Evolutionary conservation across 1,140 invertebrate genomes (phyloP).

Genomic region (Halictus rubicundus): DNA sequence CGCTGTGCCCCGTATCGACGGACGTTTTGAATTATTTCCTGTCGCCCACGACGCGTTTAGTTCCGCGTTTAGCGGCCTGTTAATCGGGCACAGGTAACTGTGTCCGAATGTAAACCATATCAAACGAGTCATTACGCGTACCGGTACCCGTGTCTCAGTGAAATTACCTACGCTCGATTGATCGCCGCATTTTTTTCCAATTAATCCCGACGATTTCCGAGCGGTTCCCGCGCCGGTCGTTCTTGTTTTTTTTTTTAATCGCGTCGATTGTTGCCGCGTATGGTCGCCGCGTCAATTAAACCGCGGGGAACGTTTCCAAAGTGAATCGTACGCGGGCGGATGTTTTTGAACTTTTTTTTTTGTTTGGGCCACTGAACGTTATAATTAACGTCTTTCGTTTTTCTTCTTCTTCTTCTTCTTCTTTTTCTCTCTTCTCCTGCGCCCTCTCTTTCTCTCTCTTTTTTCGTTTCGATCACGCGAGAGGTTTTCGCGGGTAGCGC

Average conservation of each 20-base stretch:
- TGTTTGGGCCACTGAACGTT: background rate
- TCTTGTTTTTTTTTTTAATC: constrained; percentile 47
- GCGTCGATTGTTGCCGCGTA: constrained; percentile 23
- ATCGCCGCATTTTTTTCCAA: constrained; percentile 63
- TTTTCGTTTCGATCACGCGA: background rate
- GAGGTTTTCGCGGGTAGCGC: background rate
- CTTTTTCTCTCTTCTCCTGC: no score
- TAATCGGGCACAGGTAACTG: constrained; percentile 2
- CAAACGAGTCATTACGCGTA: constrained; percentile 30
- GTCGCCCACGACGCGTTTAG: background rate
- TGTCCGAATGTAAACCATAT: constrained; percentile 6
- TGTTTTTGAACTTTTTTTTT: background rate
- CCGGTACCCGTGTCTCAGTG: constrained; percentile 52
- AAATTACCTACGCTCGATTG: constrained; percentile 70
- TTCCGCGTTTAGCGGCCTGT: background rate
- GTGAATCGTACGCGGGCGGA: background rate
- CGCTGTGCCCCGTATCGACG: constrained; percentile 17
- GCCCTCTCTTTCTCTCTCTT: no score
- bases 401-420: no score
- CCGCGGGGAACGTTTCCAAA: background rate
- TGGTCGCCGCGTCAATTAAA: constrained; percentile 29
- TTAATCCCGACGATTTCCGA: constrained; percentile 53
- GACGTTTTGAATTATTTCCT: constrained; percentile 4
- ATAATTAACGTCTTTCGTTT: background rate
- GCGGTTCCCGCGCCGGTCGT: constrained; percentile 32